Conservation (phyloP, 2,797 vertebrate genomes). For the Sebastes hubbsi region DNA sequence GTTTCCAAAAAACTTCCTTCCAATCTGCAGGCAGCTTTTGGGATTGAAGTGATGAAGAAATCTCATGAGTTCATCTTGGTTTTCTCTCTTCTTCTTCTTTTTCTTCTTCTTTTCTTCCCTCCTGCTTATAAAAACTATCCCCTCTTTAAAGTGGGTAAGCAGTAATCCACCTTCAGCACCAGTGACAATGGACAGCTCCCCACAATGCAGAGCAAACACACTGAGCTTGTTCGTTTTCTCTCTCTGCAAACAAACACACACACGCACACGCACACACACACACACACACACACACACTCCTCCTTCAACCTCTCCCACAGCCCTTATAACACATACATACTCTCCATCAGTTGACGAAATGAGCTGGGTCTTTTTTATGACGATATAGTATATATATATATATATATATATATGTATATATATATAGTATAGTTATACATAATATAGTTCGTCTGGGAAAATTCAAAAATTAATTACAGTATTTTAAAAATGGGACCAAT, state of each 20-base stretch:
- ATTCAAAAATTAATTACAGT: background rate
- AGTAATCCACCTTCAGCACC: slow-evolving; percentile 76
- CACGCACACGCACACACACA: background rate
- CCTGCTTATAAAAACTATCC: slow-evolving; percentile 44
- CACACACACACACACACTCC: slow-evolving; percentile 1
- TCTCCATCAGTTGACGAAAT: background rate
- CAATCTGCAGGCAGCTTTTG: slow-evolving; percentile 18
- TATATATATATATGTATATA: no score
- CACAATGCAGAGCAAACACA: slow-evolving; percentile 42
- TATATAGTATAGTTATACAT: no score
- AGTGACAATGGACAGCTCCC: slow-evolving; percentile 73
- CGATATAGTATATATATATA: no score
- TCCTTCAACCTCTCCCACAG: slow-evolving; percentile 48
- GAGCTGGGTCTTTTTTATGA: background rate
- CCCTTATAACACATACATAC: slow-evolving; percentile 1
- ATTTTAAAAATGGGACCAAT: background rate
- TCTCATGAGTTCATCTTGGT: slow-evolving; percentile 24
- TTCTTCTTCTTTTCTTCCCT: slow-evolving; percentile 9
- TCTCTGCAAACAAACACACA: slow-evolving; percentile 10
- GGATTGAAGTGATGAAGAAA: slow-evolving; percentile 35
- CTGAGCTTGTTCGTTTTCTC: slow-evolving; percentile 9
- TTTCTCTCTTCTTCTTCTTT: background rate
- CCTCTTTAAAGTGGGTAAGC: slow-evolving; percentile 39
- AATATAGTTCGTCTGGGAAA: background rate
- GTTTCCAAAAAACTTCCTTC: slow-evolving; percentile 54